These are phyloP conservation scores for Notechis scutatus DNA, from an alignment of 2,113 vertebrate species.

Conservation along the genomic window DNA sequence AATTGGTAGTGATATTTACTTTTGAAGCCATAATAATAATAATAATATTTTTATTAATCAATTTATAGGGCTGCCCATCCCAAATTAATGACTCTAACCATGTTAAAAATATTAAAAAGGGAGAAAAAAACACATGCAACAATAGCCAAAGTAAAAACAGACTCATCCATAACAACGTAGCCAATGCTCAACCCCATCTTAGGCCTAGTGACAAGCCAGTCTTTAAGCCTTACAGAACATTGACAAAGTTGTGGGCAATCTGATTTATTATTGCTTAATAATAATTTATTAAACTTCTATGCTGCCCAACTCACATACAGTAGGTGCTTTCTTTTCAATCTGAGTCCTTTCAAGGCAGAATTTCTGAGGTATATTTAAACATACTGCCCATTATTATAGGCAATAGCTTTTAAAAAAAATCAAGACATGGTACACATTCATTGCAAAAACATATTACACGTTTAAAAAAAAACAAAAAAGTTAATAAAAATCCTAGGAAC, in stretches of 20 bases:
- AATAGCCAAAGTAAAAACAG: not conserved
- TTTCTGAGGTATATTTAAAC: not conserved
- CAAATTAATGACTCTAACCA: not conserved
- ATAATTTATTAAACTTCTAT: not conserved
- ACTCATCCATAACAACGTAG: not conserved
- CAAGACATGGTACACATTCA: not conserved
- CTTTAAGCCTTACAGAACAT: not conserved
- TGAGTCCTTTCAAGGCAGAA: not conserved
- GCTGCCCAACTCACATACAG: not conserved
- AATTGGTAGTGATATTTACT: not conserved
- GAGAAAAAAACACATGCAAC: not conserved
- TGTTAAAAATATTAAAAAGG: not conserved
- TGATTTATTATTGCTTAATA: not conserved
- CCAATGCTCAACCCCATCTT: not conserved
- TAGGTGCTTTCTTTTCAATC: not conserved
- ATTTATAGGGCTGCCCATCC: not conserved
- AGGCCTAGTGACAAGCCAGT: not conserved
- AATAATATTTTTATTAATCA: not conserved
- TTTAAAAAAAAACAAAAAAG: not conserved
- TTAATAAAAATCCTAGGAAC: not conserved
- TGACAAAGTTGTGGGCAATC: not conserved
- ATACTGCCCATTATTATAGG: not conserved
- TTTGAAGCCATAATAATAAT: not conserved
- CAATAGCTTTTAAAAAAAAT: not conserved
- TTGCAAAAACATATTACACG: not conserved